Conservation (phyloP, 1,140 invertebrate species). For the Charaxes varanes region DNA sequence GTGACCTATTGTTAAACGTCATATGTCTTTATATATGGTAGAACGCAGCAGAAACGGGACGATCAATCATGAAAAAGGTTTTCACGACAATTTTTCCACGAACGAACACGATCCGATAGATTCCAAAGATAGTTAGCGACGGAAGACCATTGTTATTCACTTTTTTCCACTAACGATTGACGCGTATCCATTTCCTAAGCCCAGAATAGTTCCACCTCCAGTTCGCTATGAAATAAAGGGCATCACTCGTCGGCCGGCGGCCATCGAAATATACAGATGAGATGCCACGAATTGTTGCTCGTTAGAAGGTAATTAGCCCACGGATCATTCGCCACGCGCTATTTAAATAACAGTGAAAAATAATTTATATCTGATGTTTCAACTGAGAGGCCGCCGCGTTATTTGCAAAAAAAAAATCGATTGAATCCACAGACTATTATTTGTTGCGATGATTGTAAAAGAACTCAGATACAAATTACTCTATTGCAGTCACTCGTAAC, state of each 20-base stretch:
- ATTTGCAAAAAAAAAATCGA: constrained; percentile 42
- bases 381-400: constrained; percentile 16
- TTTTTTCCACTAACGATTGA: constrained; percentile 52
- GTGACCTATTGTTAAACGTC: no score
- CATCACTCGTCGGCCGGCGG: constrained; percentile 47
- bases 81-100: constrained; percentile 8
- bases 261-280: constrained; percentile 49
- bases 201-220: constrained; percentile 54
- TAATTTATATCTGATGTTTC: constrained; percentile 49
- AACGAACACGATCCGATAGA: constrained; percentile 45
- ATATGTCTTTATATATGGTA: no score
- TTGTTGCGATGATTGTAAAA: constrained; percentile 5
- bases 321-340: constrained; percentile 54
- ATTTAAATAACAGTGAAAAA: constrained; percentile 53
- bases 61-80: constrained; percentile 1
- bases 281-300: constrained; percentile 57
- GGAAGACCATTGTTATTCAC: constrained; percentile 52
- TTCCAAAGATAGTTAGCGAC: constrained; percentile 43
- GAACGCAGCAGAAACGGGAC: no score
- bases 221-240: constrained; percentile 62
- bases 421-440: constrained; percentile 22
- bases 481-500: neutral
- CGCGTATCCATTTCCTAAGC: constrained; percentile 66
- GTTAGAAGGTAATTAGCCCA: constrained; percentile 67
- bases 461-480: neutral